Evolutionary conservation across 2,888 invertebrate genomes (phyloP), one percentile per base, ranked within the genome.

Genomic region (Idaea biselata): DNA sequence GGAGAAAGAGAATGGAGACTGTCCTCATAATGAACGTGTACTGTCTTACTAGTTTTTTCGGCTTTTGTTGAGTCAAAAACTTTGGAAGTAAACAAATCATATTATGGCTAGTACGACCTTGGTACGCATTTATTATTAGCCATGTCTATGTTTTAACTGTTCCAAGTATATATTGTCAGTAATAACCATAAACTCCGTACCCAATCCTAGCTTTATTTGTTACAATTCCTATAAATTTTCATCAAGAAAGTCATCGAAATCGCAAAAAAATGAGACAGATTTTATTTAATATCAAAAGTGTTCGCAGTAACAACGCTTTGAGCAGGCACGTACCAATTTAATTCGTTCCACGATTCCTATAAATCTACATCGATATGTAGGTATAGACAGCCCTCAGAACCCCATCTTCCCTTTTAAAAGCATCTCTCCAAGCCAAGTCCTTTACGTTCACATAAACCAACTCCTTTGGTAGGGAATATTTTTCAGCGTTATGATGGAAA

Each of bases 381-480:
- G 44, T 71, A 69, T 66, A 70, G 66, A 67, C 69, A 59, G 66
- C 65, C 67, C 63, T 17, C 63, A 63, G 59, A 79, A 78, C 73
- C 74, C 72, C 72, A 71, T 75, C 75, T 68, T 65, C 66, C 64
- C 62, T 63, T 67, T 69, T 76, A 73, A 80, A 81, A 78, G 75
- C 70, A 70, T 71, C 71, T 72, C 76, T 69, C 74, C 80, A 78
- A 82, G 77, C 74, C 80, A 78, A 82, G 77, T 76, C 79, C 78
- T 82, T 79, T 78, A 77, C 76, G 75, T 74, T 76, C 75, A 71
- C 73, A 68, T 76, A 74, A 79, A 82, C 73, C 73, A 74, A 74
- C 69, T 72, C 74, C 76, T 82, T 78, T 83, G 68, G 73, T 18
- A 76, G 77, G 78, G 76, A 80, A 83, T 80, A 80, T 77, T 76